A percentile compares a stretch with the other conserved stretches of the same genome.
Conservation (phyloP, 2,888 invertebrate species). For the Tuberolachnus salignus region DNA sequence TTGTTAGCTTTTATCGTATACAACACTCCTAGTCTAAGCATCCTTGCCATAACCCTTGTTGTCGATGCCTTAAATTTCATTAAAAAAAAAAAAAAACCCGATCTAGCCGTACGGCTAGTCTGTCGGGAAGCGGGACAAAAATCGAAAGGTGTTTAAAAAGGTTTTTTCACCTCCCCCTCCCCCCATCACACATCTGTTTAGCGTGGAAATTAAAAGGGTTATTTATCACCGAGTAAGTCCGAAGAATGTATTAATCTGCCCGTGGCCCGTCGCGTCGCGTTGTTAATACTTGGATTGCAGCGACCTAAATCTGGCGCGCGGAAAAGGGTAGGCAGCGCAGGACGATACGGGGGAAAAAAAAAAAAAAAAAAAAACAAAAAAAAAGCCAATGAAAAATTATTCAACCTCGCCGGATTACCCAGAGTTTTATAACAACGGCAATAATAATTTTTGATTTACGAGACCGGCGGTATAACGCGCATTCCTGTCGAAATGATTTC, state of each 20-base stretch:
- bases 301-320: not conserved
- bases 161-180: not conserved
- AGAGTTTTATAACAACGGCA: constrained; percentile 38
- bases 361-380: no score
- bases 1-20: no score
- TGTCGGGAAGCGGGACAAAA: not conserved
- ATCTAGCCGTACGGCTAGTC: not conserved
- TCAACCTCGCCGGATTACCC: constrained; percentile 27
- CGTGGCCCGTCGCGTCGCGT: constrained; percentile 6
- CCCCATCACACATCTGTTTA: not conserved
- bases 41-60: no score
- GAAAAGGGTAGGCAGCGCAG: not conserved
- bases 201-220: constrained; percentile 29
- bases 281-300: constrained; percentile 37
- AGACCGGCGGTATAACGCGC: not conserved
- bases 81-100: no score
- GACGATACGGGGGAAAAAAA: no score
- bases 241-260: constrained; percentile 28
- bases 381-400: constrained; percentile 42
- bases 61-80: no score
- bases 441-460: constrained; percentile 39
- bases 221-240: constrained; percentile 19
- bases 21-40: no score
- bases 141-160: constrained; percentile 19
- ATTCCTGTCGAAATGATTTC: not conserved